Percentiles rank a stretch among this genome's conserved stretches.
Conservation (phyloP, 53 echinoderm and acorn worm genomes). For the Echinarachnius parma region DNA sequence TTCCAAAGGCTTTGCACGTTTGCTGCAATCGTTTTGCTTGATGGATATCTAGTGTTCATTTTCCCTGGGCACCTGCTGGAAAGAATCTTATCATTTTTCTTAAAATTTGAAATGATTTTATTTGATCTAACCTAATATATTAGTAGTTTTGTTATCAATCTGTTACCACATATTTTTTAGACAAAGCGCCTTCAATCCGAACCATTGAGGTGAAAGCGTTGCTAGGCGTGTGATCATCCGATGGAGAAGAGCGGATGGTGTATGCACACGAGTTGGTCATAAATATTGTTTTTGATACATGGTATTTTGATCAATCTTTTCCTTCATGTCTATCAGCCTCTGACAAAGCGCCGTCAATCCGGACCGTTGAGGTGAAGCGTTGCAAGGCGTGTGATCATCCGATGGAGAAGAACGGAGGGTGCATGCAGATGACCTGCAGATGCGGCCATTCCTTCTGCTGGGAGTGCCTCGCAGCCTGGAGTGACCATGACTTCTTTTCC, state of each 20-base stretch:
- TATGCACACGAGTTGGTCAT: constrained; percentile 60
- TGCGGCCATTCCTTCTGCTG: constrained; percentile 78
- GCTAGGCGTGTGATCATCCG: constrained; percentile 57
- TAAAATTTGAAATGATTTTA: too few relatives aligned
- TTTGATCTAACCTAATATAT: too few relatives aligned
- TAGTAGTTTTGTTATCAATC: too few relatives aligned
- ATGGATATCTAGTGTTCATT: too few relatives aligned
- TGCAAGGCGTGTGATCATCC: constrained; percentile 64
- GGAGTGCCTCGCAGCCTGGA: constrained; percentile 50
- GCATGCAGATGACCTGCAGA: constrained; percentile 60
- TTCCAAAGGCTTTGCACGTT: too few relatives aligned
- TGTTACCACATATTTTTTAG: background rate
- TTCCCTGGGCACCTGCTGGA: too few relatives aligned
- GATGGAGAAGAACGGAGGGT: constrained; percentile 72
- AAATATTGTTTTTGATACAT: too few relatives aligned
- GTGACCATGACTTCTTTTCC: background rate
- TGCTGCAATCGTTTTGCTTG: too few relatives aligned
- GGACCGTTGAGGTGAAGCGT: constrained; percentile 56
- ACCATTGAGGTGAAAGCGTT: constrained; percentile 63
- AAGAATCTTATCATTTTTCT: too few relatives aligned
- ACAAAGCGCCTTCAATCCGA: constrained; percentile 9
- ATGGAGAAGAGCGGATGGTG: constrained; percentile 78
- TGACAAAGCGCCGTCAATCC: constrained; percentile 12
- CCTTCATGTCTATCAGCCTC: background rate
- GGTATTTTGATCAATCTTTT: too few relatives aligned